Evolutionary conservation across 1,140 invertebrate species (phyloP).

Genomic region (Cylas formicarius): DNA sequence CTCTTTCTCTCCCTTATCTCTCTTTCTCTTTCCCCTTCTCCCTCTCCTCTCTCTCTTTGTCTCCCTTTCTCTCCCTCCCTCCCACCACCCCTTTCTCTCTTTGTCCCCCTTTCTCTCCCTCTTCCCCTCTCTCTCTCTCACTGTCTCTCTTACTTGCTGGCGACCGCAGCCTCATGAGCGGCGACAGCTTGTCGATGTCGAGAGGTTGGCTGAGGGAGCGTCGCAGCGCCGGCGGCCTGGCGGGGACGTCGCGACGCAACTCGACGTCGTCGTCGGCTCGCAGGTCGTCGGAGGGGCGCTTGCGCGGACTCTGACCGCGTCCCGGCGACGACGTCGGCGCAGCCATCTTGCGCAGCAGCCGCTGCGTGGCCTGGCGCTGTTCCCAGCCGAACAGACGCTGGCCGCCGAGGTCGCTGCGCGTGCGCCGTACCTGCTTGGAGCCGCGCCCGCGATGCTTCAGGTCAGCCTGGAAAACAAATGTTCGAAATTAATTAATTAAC

Average conservation of each 20-base stretch:
- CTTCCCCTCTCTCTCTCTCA: neutral
- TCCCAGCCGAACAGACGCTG: slow-evolving; percentile 53
- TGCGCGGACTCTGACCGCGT: slow-evolving; percentile 48
- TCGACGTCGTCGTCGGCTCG: slow-evolving; percentile 33
- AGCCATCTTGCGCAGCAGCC: slow-evolving; percentile 46
- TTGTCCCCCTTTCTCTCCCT: neutral
- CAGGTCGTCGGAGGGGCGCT: slow-evolving; percentile 40
- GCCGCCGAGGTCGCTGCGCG: slow-evolving; percentile 55
- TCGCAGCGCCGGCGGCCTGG: slow-evolving; percentile 47
- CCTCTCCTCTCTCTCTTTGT: neutral
- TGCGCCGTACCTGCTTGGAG: slow-evolving; percentile 49
- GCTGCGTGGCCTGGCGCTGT: slow-evolving; percentile 44
- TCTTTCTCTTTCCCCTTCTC: neutral
- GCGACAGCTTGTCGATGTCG: slow-evolving; percentile 59
- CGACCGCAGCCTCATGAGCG: slow-evolving; percentile 49
- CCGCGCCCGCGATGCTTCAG: slow-evolving; percentile 45
- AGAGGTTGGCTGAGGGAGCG: slow-evolving; percentile 65
- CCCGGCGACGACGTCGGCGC: slow-evolving; percentile 53
- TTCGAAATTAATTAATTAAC: slow-evolving; percentile 4
- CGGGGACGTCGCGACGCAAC: slow-evolving; percentile 24
- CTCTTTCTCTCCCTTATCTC: too few species aligned
- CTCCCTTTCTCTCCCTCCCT: neutral
- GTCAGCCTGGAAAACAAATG: slow-evolving; percentile 45
- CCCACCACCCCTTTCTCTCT: neutral
- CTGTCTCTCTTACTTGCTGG: slow-evolving; percentile 30